phyloP scores from a whole-genome alignment of 2,113 vertebrate genomes.

The Cygnus buccinator region DNA sequence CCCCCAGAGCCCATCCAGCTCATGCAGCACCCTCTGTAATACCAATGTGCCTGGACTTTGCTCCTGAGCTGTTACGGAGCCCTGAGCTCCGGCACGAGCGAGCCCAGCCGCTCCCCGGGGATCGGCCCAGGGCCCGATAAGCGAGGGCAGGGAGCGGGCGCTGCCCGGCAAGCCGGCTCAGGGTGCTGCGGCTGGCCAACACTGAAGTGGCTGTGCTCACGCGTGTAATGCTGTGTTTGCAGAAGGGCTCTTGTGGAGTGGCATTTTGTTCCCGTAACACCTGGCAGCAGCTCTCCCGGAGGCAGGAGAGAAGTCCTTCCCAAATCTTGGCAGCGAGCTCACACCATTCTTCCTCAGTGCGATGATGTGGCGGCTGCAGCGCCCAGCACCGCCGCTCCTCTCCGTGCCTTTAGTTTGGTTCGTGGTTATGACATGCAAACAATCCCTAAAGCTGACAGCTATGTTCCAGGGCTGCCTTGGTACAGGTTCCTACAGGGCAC shows the following conservation, averaged over 20 bases:
- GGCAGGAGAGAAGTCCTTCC: not conserved
- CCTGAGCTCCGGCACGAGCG: not conserved
- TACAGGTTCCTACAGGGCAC: not conserved
- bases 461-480: not conserved
- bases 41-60: slow-evolving; percentile 2
- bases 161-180: accelerated
- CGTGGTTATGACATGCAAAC: not conserved
- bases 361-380: accelerated
- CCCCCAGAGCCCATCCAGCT: not conserved
- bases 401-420: not conserved
- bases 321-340: not conserved
- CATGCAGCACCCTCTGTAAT: accelerated
- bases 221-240: not conserved
- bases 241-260: not conserved
- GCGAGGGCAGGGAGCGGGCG: not conserved
- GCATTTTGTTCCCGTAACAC: not conserved
- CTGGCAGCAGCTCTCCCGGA: not conserved
- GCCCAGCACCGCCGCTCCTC: not conserved
- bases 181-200: not conserved
- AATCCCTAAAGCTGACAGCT: not conserved
- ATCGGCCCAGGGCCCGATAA: not conserved
- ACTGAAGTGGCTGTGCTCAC: not conserved
- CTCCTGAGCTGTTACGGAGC: not conserved
- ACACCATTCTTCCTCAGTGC: accelerated
- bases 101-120: not conserved